Evolutionary conservation across 2,888 invertebrate species (phyloP), one percentile per base, ranked within the genome.

Genomic region (Eupithecia abbreviata): DNA sequence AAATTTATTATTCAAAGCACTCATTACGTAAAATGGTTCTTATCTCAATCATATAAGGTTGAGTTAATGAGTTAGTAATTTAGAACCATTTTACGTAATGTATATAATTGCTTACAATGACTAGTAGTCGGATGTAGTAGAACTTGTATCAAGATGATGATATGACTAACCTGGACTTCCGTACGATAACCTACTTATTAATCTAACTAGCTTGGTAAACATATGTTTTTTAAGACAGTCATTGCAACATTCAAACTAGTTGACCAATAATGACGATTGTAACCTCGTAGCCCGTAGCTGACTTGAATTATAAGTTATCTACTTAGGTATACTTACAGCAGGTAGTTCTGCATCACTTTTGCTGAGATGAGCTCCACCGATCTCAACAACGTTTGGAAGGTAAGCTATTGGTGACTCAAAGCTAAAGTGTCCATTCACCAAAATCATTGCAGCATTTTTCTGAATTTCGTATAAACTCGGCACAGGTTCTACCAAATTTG

Each of bases 291-390:
- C 55, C 9, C 10, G 47, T 47, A 47, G 6, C 47, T 4, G 9
- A 58, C 30, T 12, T 62, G 12, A 62, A 62, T 62, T 62, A 30
- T 30, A 12, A 10, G 58, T 3, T 30, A 51, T 2, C 2, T 51
- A 51, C 51, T 15, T 13, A n/a, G 3, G 0, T 7, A 67, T 62
- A 84, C 85, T 83, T 83, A 93, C 94, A 82, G 87, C 74, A 7
- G 94, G 91, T n/a, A 95, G 86, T 72, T 87, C 82, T 0, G 80
- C 82, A 62, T 89, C 86, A 79, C 87, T 91, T 65, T 88, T 86
- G 18, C 88, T 89, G 6, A 95, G 85, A 87, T 96, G 96, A 71
- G 94, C 85, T 45, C 96, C 96, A 30, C 96, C 96, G 71, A 96
- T 92, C 83, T 96, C 96, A 2, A 96, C 89, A 77, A 96, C 90